Conservation (phyloP, 2,797 vertebrate species). For the Thunnus albacares region DNA sequence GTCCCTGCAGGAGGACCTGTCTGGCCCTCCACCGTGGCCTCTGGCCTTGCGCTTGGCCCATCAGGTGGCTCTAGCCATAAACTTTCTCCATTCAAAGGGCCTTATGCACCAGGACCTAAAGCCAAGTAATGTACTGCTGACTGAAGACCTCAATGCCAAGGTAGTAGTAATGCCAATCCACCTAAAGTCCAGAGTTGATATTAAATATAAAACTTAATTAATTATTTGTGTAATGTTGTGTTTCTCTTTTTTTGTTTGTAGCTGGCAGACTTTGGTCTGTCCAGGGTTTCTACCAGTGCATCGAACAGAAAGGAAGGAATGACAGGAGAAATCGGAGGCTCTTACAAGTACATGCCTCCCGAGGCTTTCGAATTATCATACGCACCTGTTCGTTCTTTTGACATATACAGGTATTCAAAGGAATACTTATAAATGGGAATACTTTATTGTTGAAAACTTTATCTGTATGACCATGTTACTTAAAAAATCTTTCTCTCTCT, state of each 20-base stretch:
- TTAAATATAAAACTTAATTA: neutral
- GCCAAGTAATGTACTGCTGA: slow-evolving; percentile 83
- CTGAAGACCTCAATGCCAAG: slow-evolving; percentile 74
- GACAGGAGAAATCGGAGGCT: slow-evolving; percentile 43
- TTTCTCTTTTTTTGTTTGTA: slow-evolving; percentile 35
- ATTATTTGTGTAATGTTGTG: neutral
- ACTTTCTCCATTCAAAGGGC: slow-evolving; percentile 76
- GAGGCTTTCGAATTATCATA: slow-evolving; percentile 74
- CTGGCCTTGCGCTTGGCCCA: slow-evolving; percentile 77
- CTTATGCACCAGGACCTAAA: slow-evolving; percentile 84
- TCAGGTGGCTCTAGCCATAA: slow-evolving; percentile 82
- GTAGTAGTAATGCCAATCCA: slow-evolving; percentile 38
- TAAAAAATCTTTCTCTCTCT: neutral
- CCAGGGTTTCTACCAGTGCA: slow-evolving; percentile 67
- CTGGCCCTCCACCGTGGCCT: slow-evolving; percentile 70
- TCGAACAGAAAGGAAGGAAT: neutral
- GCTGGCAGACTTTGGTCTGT: slow-evolving; percentile 86
- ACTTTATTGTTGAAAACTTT: neutral
- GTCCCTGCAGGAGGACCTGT: slow-evolving; percentile 51
- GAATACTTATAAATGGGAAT: neutral
- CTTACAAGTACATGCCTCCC: slow-evolving; percentile 82
- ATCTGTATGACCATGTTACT: neutral
- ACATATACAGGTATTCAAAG: slow-evolving; percentile 79
- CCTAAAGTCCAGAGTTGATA: neutral
- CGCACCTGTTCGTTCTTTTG: slow-evolving; percentile 66